Evolutionary conservation across 2,888 invertebrate species (phyloP), one percentile per base, ranked within the genome.

Genomic region (Tinea pellionella): DNA sequence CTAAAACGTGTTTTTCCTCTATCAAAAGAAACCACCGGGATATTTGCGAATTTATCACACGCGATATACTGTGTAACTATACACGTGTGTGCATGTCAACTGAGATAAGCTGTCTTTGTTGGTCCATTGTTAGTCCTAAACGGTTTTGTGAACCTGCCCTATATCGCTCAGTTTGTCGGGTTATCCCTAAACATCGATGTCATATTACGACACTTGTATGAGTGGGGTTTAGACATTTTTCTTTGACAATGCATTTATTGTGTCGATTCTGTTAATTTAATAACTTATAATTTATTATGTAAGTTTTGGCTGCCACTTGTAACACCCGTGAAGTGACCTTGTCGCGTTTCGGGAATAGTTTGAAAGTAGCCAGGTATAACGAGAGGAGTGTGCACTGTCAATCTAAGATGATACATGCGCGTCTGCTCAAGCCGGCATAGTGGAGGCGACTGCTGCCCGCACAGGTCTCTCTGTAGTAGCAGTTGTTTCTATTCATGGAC

Each of bases 121-220:
- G 51, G 24, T 18, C 32, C 57, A 57, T 57, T 57, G 57, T 57
- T 57, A 13, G 19, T n/a, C 53, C n/a, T 57, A 57, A 57, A 57
- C 57, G 57, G 30, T 57, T 57, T 57, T 19, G 57, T 57, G 57
- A 57, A 2, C 57, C 57, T 19, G 57, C 53, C 53, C 53, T 24
- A 53, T 53, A 24, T 47, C 15, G 24, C 19, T 8, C 24, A 19
- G 83, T 84, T 85, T 85, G 84, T 85, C 78, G 78, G 78, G 74
- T 80, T 80, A 80, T 81, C 81, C 85, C 77, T 80, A 86, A 85
- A 85, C 84, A 83, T 77, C 77, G 77, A 47, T 47, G 47, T 8
- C 41, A 41, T 41, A 8, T 41, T 13, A 13, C 13, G 13, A 6
- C 47, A 9, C 47, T 15, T 15, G 4, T 2, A 24, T 47, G 47